phyloP scores from a whole-genome alignment of 2,113 vertebrate species.

The Corythaixoides concolor region DNA sequence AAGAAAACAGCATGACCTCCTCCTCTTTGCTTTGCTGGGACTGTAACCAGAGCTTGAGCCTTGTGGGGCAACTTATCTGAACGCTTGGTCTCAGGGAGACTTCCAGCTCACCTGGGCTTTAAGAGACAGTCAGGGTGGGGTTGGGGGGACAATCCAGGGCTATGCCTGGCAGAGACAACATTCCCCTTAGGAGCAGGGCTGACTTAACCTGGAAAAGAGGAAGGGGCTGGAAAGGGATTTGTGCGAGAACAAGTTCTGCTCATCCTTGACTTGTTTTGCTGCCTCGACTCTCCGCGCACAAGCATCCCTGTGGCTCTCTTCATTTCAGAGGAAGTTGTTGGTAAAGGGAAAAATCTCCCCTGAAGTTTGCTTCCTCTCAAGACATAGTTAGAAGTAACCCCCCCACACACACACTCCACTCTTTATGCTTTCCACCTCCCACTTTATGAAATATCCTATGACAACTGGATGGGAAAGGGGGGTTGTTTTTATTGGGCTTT shows the following conservation, averaged over 20 bases:
- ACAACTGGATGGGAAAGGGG: not conserved
- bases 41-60: not conserved
- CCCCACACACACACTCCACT: not conserved
- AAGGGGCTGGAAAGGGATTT: not conserved
- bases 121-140: not conserved
- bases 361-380: not conserved
- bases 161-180: not conserved
- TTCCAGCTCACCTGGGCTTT: not conserved
- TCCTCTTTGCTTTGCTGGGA: not conserved
- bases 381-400: not conserved
- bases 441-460: not conserved
- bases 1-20: not conserved
- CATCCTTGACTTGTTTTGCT: not conserved
- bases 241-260: not conserved
- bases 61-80: not conserved
- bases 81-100: not conserved
- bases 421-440: not conserved
- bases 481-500: not conserved
- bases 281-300: not conserved
- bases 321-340: not conserved
- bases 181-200: not conserved
- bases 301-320: not conserved
- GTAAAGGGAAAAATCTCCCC: not conserved
- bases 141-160: not conserved
- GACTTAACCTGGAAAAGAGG: not conserved